These are phyloP conservation scores for Epizoanthus scotinus DNA, from an alignment of 92 coral and sea anemone genomes.

Conservation along the genomic window DNA sequence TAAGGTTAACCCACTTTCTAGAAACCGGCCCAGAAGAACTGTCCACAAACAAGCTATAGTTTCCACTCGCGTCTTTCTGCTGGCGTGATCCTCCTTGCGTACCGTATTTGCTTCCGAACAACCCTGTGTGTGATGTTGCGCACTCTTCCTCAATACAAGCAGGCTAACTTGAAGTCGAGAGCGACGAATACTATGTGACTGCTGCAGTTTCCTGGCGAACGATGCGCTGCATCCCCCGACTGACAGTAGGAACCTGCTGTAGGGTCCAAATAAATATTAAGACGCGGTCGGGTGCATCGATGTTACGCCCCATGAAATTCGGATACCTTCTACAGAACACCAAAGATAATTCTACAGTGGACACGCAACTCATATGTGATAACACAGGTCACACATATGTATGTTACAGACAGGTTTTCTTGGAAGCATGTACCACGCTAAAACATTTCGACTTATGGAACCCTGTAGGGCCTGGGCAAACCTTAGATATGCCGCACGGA, in stretches of 20 bases:
- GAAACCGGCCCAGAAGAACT: conserved; percentile 3
- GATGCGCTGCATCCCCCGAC: conserved; percentile 9
- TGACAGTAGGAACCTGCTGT: background rate
- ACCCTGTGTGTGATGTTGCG: background rate
- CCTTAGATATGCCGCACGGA: conserved; percentile 3
- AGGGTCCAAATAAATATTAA: background rate
- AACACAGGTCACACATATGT: background rate
- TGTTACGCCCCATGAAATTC: no score
- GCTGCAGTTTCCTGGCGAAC: background rate
- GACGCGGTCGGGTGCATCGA: no score
- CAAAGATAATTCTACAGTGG: no score
- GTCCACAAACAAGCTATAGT: conserved; percentile 7
- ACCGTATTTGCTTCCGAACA: background rate
- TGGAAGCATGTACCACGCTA: background rate
- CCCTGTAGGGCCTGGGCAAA: background rate
- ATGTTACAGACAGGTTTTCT: background rate
- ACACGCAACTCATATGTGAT: conserved; percentile 4
- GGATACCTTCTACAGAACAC: no score
- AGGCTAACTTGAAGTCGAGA: conserved; percentile 8
- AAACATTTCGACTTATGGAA: background rate
- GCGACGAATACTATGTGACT: background rate
- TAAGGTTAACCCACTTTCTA: no score
- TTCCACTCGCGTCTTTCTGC: background rate
- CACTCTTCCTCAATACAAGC: conserved; percentile 3
- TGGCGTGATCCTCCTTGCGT: conserved; percentile 2